These are phyloP conservation scores for Planiliza haematocheilus DNA, from an alignment of 2,113 vertebrate species.

Conservation along the genomic window DNA sequence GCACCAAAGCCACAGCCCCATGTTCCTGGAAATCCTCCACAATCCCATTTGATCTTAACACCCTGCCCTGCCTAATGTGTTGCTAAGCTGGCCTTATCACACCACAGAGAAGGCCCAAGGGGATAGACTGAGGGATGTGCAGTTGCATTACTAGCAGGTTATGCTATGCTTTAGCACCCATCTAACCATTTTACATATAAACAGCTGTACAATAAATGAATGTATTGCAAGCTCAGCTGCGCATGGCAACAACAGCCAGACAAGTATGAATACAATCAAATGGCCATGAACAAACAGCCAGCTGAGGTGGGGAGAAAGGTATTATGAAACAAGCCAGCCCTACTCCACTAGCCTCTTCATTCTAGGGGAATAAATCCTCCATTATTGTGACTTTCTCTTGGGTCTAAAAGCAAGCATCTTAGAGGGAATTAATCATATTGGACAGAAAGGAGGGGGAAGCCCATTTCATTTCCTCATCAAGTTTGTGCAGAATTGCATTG, in stretches of 20 bases:
- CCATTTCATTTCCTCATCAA: conserved; percentile 72
- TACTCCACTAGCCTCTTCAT: conserved; percentile 58
- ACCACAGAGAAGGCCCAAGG: conserved; percentile 48
- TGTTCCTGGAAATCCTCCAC: conserved; percentile 72
- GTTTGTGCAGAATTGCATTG: conserved; percentile 68
- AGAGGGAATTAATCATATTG: conserved; percentile 73
- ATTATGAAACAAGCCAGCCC: conserved; percentile 51
- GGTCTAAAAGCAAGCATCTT: conserved; percentile 77
- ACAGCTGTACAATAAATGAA: background rate
- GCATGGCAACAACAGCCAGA: background rate
- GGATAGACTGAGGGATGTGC: conserved; percentile 34
- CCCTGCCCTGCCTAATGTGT: conserved; percentile 71
- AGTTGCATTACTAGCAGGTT: conserved; percentile 13
- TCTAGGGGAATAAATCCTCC: conserved; percentile 74
- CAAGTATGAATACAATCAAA: conserved; percentile 1
- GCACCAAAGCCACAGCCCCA: conserved; percentile 55
- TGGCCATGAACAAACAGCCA: background rate
- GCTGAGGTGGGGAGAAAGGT: conserved; percentile 44
- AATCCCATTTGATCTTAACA: conserved; percentile 74
- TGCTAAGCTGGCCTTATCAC: conserved; percentile 72
- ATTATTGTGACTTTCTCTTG: conserved; percentile 70
- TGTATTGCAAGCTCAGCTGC: background rate
- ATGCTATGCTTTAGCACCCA: background rate
- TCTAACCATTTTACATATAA: conserved; percentile 5
- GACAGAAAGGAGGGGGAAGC: conserved; percentile 32